These are phyloP conservation scores for Urosaurus nigricauda DNA, from an alignment of 2,797 vertebrate species.

Conservation along the genomic window DNA sequence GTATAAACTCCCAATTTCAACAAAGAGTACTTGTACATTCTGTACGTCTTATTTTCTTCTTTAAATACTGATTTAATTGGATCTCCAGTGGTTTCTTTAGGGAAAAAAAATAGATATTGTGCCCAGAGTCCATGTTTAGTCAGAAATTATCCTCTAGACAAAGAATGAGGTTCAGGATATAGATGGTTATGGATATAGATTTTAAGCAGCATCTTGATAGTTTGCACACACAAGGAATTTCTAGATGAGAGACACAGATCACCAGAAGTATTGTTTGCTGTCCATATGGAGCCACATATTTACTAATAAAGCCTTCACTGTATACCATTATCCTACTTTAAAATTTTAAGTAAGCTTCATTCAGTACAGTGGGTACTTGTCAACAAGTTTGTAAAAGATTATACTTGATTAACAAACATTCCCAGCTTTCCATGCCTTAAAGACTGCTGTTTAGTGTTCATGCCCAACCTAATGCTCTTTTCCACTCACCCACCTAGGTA, in stretches of 20 bases:
- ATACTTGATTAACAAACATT: not conserved
- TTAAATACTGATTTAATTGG: conserved; percentile 25
- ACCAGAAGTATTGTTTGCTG: not conserved
- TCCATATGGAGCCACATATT: not conserved
- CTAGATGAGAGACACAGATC: not conserved
- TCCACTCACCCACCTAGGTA: no score
- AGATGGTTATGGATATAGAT: conserved; percentile 2
- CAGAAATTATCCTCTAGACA: not conserved
- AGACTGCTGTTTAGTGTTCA: no score
- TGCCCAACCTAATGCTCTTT: no score
- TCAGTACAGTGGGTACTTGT: not conserved
- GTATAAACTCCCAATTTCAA: not conserved
- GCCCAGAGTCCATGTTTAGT: not conserved
- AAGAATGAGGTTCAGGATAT: not conserved
- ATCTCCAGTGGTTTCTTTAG: not conserved
- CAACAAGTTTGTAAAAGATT: not conserved
- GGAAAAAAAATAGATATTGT: not conserved
- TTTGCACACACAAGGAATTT: not conserved
- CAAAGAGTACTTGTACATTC: not conserved
- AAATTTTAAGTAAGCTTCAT: not conserved
- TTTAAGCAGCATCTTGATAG: not conserved
- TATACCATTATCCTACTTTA: not conserved
- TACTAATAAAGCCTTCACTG: not conserved
- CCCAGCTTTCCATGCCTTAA: no score
- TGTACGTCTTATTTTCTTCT: conserved; percentile 11